A percentile compares a stretch with the other conserved stretches of the same genome.
Evolutionary conservation across 2,113 vertebrate genomes (phyloP).

Genomic region (Microcebus tavaratra): DNA sequence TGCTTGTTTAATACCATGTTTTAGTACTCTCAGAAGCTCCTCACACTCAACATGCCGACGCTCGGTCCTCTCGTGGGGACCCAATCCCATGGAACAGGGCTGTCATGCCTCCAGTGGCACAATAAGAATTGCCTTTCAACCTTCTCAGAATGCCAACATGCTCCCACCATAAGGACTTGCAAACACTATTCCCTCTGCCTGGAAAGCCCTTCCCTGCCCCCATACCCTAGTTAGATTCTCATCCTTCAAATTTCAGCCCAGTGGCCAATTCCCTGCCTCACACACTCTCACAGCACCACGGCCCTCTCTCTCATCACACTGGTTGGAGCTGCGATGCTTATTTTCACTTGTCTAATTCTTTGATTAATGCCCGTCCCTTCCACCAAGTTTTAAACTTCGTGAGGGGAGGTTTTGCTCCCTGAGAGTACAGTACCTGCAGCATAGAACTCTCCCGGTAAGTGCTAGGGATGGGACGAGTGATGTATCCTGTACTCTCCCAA

Average conservation of each 20-base stretch:
- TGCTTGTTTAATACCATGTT: neutral
- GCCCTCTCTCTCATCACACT: neutral
- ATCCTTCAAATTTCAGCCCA: neutral
- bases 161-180: neutral
- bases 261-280: neutral
- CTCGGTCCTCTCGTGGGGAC: neutral
- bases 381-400: neutral
- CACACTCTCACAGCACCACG: neutral
- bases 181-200: neutral
- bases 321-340: neutral
- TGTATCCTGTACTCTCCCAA: neutral
- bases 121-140: neutral
- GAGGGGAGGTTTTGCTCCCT: neutral
- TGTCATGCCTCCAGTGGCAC: neutral
- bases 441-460: neutral
- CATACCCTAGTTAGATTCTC: neutral
- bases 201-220: neutral
- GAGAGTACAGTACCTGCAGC: too few species aligned
- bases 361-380: neutral
- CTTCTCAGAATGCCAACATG: neutral
- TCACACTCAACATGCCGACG: neutral
- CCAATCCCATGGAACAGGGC: neutral
- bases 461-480: too few species aligned
- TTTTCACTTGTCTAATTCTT: neutral
- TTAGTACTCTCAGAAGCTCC: neutral